These are phyloP conservation scores for Deroplatys truncata DNA, from an alignment of 2,888 invertebrate genomes.

Conservation along the genomic window DNA sequence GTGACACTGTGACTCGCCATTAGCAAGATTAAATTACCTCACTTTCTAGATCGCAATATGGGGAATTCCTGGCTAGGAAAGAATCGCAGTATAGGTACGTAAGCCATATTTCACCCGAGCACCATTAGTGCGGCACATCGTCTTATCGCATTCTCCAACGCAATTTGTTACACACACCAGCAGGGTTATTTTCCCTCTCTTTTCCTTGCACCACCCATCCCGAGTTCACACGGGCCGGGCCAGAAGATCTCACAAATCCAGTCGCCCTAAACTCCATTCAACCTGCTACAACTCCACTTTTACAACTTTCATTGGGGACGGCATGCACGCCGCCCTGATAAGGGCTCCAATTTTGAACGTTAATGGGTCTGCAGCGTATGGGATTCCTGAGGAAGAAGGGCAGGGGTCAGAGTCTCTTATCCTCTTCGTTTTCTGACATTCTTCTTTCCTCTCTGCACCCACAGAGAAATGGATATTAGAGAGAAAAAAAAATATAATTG, in stretches of 20 bases:
- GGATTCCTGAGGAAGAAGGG: neutral
- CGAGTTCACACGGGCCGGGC: neutral
- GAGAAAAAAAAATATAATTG: neutral
- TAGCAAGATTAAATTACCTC: neutral
- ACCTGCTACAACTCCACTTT: neutral
- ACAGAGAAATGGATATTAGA: neutral
- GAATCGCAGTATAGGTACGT: neutral
- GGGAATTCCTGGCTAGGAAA: neutral
- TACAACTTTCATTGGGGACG: neutral
- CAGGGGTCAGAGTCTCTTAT: neutral
- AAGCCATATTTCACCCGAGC: neutral
- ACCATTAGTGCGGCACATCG: neutral
- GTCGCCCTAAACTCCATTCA: neutral
- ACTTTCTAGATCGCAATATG: neutral
- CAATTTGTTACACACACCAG: neutral
- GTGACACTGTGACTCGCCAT: neutral
- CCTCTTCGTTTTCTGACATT: neutral
- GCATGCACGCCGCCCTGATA: neutral
- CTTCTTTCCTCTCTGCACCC: neutral
- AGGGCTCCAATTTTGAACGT: constrained; percentile 11
- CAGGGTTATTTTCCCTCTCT: neutral
- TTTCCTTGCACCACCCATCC: neutral
- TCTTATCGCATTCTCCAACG: neutral
- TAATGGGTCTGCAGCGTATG: constrained; percentile 11
- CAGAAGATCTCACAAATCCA: neutral